Base-by-base conservation (phyloP, 2,888 invertebrate species). In the Chrysopilus asiliformis region DNA sequence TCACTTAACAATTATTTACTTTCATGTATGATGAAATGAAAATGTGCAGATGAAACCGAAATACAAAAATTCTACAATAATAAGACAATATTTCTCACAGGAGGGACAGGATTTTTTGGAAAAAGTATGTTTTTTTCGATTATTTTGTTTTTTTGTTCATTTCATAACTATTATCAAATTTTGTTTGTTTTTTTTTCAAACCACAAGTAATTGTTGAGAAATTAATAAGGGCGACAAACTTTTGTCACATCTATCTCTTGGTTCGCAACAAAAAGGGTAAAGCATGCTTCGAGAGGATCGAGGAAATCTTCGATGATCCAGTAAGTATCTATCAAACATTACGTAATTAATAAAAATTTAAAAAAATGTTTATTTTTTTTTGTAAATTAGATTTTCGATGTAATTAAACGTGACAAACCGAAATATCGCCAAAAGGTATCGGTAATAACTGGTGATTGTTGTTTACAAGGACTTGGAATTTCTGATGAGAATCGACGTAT, bases 231-330 rank as follows among this genome's bases (percentile, higher is more conserved):
- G 62, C 66, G 12, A 74, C 74, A 27, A 65, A 70, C 25, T 50
- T 74, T 4, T 62, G 65, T 19, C 61, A 65, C 10, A 60, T 75
- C 41, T 75, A 70, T 48, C 48, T 75, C 17, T 54, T 76, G 26
- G 60, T 74, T 14, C 58, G 76, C 32, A 53, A 63, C 19, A 76
- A 75, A 52, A 70, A 69, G 56, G 79, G 64, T 0, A 75, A 77
- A 52, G 72, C 74, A 45, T 66, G 74, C 27, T 69, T 72, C 45
- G 68, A 74, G 2, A 68, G 82, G 38, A 58, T 79, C 32, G 76
- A 76, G 9, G 72, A 75, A 45, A 66, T 81, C 12, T 76, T 80
- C 45, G 73, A 76, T 10, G 77, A 79, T 47, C 67, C 71, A 16
- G 74, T 78, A 53, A 69, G 31, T 30, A 4, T 5, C 13, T n/a